A percentile compares a stretch with the other conserved stretches of the same genome.
These are phyloP conservation scores for Phylloscopus trochiloides DNA, from an alignment of 2,113 vertebrate species.

Conservation along the genomic window DNA sequence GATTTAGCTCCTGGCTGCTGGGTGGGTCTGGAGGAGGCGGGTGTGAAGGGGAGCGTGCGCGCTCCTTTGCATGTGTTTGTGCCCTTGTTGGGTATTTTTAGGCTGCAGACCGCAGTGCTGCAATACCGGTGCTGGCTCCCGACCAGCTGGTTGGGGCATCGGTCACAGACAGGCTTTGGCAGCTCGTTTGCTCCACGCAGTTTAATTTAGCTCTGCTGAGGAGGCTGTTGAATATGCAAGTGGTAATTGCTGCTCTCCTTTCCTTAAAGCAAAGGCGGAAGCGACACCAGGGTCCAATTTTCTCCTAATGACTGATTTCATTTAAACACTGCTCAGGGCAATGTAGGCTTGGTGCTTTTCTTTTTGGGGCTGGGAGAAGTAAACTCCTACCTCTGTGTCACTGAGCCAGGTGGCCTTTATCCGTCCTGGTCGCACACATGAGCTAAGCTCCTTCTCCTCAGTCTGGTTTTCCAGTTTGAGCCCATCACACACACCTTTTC, in stretches of 20 bases:
- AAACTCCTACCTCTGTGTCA: neutral
- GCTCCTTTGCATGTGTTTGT: conserved; percentile 15
- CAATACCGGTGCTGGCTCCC: neutral
- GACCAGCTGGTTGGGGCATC: conserved; percentile 29
- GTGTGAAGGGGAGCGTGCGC: conserved; percentile 13
- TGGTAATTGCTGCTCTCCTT: conserved; percentile 44
- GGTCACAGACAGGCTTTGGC: conserved; percentile 42
- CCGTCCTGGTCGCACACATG: accelerated
- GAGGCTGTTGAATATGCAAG: conserved; percentile 60
- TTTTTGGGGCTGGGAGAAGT: neutral
- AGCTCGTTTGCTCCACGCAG: neutral
- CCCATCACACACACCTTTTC: neutral
- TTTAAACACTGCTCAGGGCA: conserved; percentile 21
- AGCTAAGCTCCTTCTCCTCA: neutral
- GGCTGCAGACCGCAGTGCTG: conserved; percentile 7
- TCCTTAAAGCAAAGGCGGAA: conserved; percentile 49
- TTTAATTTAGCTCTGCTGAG: conserved; percentile 21
- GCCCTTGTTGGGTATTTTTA: conserved; percentile 33
- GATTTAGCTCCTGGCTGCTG: conserved; percentile 11
- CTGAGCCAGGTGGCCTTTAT: neutral
- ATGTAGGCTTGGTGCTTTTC: neutral
- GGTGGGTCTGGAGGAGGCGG: conserved; percentile 9
- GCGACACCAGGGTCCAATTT: conserved; percentile 25
- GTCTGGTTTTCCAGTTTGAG: neutral
- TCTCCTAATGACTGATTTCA: conserved; percentile 51